Evolutionary conservation across 2,113 vertebrate species (phyloP).

Genomic region (Mirounga angustirostris): DNA sequence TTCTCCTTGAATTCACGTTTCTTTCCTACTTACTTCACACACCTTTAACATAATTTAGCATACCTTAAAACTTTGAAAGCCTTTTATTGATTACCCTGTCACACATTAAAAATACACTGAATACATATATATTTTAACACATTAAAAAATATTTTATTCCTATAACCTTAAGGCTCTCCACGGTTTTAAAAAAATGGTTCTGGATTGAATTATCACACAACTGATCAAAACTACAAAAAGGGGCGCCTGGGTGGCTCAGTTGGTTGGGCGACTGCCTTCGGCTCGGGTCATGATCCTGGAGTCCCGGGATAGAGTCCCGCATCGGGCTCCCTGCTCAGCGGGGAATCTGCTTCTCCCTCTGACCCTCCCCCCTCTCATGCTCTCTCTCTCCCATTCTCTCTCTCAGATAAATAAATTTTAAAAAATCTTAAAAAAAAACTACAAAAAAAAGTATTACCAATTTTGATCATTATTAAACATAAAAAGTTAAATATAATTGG

Average conservation of each 20-base stretch:
- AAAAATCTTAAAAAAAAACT: too few species aligned
- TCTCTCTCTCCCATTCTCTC: too few species aligned
- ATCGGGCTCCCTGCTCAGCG: too few species aligned
- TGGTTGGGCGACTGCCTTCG: too few species aligned
- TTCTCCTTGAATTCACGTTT: conserved; percentile 38
- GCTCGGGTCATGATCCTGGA: too few species aligned
- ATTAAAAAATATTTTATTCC: conserved; percentile 35
- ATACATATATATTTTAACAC: not conserved
- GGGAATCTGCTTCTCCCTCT: too few species aligned
- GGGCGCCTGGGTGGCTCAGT: too few species aligned
- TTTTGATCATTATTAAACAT: conserved; percentile 55
- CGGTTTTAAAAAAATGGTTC: not conserved
- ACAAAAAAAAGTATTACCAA: not conserved
- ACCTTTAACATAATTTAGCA: conserved; percentile 40
- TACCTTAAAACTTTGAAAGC: conserved; percentile 3
- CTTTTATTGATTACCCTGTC: conserved; percentile 26
- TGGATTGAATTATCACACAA: conserved; percentile 17
- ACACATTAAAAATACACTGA: conserved; percentile 53
- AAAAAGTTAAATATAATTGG: conserved; percentile 54
- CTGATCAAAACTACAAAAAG: not conserved
- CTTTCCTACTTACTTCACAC: conserved; percentile 38
- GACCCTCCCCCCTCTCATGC: too few species aligned
- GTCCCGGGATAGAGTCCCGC: too few species aligned
- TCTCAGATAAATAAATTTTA: too few species aligned
- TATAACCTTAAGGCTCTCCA: not conserved